Evolutionary conservation across 2,888 invertebrate species (phyloP), one percentile per base, ranked within the genome.

Genomic region (Epirrhoe alternata): DNA sequence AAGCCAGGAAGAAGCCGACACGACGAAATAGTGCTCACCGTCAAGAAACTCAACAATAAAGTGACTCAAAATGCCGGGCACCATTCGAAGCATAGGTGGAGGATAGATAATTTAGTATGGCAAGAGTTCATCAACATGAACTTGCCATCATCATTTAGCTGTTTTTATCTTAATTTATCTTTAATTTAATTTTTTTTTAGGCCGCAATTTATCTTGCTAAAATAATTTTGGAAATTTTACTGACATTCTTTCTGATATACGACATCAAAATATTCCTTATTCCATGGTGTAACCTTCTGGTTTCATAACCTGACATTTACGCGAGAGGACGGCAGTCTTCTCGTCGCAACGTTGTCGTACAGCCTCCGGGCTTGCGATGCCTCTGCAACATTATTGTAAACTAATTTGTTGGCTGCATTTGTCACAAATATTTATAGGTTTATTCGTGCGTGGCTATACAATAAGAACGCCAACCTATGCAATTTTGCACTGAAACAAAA

Each of bases 301-400:
- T 88, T 87, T 86, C 85, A 83, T 86, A 87, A 89, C 77, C 77
- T 85, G 84, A 79, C 83, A 86, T 88, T 88, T 86, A 85, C 84
- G 84, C 84, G 85, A 84, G 82, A 83, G 82, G 79, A 77, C 74
- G 31, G 78, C 73, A 64, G 54, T 69, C 64, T 68, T 73, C 64
- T 51, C 77, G 77, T 81, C 77, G 79, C 76, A 77, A 76, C 79
- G 78, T 78, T 84, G 83, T 81, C 79, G 76, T 80, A 77, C 75
- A 69, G 81, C 84, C 81, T 74, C 73, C 68, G 76, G 83, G 78
- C 81, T 77, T 78, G 74, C 76, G 59, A 53, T 60, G 57, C 45
- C 56, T 59, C 38, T 50, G 47, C 53, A 62, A 66, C 45, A 59
- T 59, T 64, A 65, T 66, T 66, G 60, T 60, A 57, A 61, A 64